Evolutionary conservation across 2,888 invertebrate species (phyloP), one percentile per base, ranked within the genome.

Genomic region (Nomada ferruginata): DNA sequence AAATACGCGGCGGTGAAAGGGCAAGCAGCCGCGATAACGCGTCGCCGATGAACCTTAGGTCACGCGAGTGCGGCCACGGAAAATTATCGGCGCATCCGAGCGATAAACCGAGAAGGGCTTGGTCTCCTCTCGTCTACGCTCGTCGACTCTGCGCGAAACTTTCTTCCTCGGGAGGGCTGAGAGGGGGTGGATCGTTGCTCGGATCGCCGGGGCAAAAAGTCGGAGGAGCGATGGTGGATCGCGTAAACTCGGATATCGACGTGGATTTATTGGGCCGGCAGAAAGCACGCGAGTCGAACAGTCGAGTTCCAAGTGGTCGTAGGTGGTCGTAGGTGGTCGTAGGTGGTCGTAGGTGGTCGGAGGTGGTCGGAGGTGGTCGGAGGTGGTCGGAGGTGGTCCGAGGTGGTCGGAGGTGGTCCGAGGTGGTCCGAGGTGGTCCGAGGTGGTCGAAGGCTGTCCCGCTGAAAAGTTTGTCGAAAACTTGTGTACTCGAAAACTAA

Each of bases 1-100:
- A 77, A 84, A 83, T 80, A 80, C 74, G 80, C 76, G 74, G 53
- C 61, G 70, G 15, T 59, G 84, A 83, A 79, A 84, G 84, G 76
- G 84, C 83, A 71, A 73, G 84, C 73, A 65, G 52, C 70, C 70
- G 75, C 44, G 83, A 83, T 84, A 83, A 83, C 70, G 81, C 29
- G 55, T 44, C 61, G 36, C 29, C 61, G 74, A 71, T 71, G 74
- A 52, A 61, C 76, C 65, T 73, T 77, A 76, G 83, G 76, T 82
- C 83, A 71, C 76, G 76, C 65, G 76, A n/a, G 61, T 59, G 50
- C 44, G 20, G 23, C 23, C 61, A 57, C 61, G n/a, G 66, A 68
- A 63, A 72, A 77, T 77, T 77, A 61, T 55, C 75, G 52, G 11
- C 11, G 59, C 29, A 18, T 23, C 26, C 15, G 15, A 23, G 1